Evolutionary conservation across 2,888 invertebrate species (phyloP), one percentile per base, ranked within the genome.

Genomic region (Cancer borealis): DNA sequence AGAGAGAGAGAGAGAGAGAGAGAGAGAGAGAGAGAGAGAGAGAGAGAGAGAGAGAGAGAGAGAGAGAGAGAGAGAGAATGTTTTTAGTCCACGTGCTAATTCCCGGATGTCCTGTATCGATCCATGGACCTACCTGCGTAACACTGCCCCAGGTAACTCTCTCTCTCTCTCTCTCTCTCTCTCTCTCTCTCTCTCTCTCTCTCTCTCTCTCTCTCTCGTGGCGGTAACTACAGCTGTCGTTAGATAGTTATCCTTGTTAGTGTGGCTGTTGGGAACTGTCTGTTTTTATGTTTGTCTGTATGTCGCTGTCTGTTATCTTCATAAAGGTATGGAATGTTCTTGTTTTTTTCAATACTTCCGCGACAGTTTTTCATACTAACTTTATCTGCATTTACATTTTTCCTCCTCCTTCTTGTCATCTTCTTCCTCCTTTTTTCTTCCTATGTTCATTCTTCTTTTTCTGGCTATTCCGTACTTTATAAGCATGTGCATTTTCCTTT

Each of bases 1-100:
- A 79, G 79, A 79, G 79, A 79, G 79, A 79, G 79, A 79, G 79
- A 79, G 79, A 79, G 79, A 79, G n/a, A n/a, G 30, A 79, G 79
- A 79, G 79, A 79, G 30, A 66, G 60, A 79, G 79, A 30, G 79
- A 79, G 79, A 66, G 79, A 79, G 30, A 30, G 79, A 79, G 79
- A 66, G 79, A 79, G 79, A 30, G 30, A 30, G 79, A 79, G 79
- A 30, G 30, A 30, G 79, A 79, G 79, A 30, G 30, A 30, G 79
- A 79, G 79, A 79, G 79, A 79, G 79, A 79, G 79, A 79, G 79
- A 79, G 79, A 79, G 79, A 79, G 79, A 79, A 12, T 6, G 79
- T 79, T 79, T 79, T 79, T 79, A 26, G 79, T 79, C 79, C 79
- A 79, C 79, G 79, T 79, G 79, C 79, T 79, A 79, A n/a, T 8